phyloP scores from a whole-genome alignment of 2,888 invertebrate species.

The Hemaris fuciformis region DNA sequence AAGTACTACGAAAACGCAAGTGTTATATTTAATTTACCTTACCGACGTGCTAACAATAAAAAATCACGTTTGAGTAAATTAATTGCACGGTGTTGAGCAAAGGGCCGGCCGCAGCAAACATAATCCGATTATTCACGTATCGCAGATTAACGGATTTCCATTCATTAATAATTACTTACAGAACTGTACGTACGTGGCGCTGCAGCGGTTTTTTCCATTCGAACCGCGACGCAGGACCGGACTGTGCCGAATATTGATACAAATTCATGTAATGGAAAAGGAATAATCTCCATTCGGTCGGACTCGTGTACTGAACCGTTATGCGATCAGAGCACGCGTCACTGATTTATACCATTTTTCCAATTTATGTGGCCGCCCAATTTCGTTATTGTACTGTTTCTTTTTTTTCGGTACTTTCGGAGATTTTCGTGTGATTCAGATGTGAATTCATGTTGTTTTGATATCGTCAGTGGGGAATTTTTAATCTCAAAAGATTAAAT shows the following conservation, averaged over 20 bases:
- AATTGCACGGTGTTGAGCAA: neutral
- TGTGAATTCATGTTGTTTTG: neutral
- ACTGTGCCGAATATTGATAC: conserved; percentile 12
- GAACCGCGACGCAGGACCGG: neutral
- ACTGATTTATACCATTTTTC: conserved; percentile 21
- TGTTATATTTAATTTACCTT: too few species aligned
- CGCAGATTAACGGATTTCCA: neutral
- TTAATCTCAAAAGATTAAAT: too few species aligned
- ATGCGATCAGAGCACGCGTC: conserved; percentile 20
- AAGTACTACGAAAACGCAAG: too few species aligned
- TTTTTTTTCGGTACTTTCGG: neutral
- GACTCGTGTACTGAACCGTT: conserved; percentile 22
- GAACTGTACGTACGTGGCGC: neutral
- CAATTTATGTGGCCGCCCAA: conserved; percentile 15
- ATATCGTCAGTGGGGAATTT: too few species aligned
- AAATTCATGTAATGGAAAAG: conserved; percentile 23
- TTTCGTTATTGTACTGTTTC: conserved; percentile 12
- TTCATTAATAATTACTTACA: conserved; percentile 12
- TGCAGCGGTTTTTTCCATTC: conserved; percentile 3
- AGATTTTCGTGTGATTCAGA: neutral
- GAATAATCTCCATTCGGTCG: conserved; percentile 22
- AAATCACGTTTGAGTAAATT: too few species aligned
- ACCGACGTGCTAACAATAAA: neutral
- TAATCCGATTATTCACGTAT: conserved; percentile 1
- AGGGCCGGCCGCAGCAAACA: neutral